A percentile compares a stretch with the other conserved stretches of the same genome.
Conservation (phyloP, 1,140 invertebrate species). For the Monochamus saltuarius region DNA sequence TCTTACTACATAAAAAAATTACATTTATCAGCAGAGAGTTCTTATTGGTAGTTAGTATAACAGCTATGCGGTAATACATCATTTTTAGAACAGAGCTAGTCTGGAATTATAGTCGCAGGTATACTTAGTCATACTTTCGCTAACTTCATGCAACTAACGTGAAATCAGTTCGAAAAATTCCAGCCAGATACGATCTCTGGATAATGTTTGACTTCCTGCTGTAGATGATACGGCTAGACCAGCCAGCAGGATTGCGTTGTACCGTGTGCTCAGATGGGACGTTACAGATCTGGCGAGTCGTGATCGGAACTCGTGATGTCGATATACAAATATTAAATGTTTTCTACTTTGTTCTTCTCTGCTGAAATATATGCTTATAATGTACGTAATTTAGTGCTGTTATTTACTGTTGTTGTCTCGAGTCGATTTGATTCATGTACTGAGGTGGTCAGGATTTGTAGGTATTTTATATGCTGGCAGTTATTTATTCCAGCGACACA, state of each 20-base stretch:
- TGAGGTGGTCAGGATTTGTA: slow-evolving; percentile 27
- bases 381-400: slow-evolving; percentile 49
- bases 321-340: slow-evolving; percentile 51
- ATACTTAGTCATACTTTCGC: too few relatives aligned
- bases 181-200: slow-evolving; percentile 4
- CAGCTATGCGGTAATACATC: too few relatives aligned
- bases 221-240: neutral
- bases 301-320: slow-evolving; percentile 47
- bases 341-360: slow-evolving; percentile 44
- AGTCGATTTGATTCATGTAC: slow-evolving; percentile 36
- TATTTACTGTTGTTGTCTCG: slow-evolving; percentile 46
- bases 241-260: slow-evolving; percentile 1
- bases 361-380: slow-evolving; percentile 50
- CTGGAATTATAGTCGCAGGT: too few relatives aligned
- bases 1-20: too few relatives aligned
- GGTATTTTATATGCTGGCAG: too few relatives aligned
- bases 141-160: too few relatives aligned
- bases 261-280: slow-evolving; percentile 14
- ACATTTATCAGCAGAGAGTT: too few relatives aligned
- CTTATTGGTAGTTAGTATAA: too few relatives aligned
- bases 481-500: too few relatives aligned
- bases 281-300: slow-evolving; percentile 33
- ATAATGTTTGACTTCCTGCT: slow-evolving; percentile 11
- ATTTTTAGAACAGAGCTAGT: too few relatives aligned
- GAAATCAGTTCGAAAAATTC: neutral